Evolutionary conservation across 2,113 vertebrate species (phyloP).

Genomic region (Oryzias melastigma): DNA sequence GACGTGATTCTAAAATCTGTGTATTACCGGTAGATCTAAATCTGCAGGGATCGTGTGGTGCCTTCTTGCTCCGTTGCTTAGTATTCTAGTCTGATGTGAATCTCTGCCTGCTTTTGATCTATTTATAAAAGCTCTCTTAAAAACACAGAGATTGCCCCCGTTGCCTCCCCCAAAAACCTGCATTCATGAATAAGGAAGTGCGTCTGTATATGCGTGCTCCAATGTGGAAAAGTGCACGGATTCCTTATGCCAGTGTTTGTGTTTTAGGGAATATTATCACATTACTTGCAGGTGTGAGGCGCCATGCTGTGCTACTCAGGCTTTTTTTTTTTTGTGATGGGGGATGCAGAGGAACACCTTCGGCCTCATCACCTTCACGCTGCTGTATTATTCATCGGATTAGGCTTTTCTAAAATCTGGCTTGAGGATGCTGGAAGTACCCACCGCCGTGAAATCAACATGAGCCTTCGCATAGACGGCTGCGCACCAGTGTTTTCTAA

Average conservation of each 20-base stretch:
- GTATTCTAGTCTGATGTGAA: slow-evolving; percentile 50
- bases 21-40: slow-evolving; percentile 22
- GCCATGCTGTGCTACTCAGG: slow-evolving; percentile 11
- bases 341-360: slow-evolving; percentile 7
- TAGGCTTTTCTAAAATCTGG: slow-evolving; percentile 34
- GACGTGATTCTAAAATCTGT: slow-evolving; percentile 11
- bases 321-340: not conserved
- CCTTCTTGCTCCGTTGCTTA: slow-evolving; percentile 30
- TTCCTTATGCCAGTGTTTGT: slow-evolving; percentile 16
- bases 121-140: slow-evolving; percentile 55
- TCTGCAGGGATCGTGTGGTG: slow-evolving; percentile 35
- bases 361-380: slow-evolving; percentile 21
- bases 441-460: slow-evolving; percentile 31
- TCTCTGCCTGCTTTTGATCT: slow-evolving; percentile 62
- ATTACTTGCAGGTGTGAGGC: not conserved
- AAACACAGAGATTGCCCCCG: slow-evolving; percentile 49
- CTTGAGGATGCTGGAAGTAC: slow-evolving; percentile 16
- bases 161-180: slow-evolving; percentile 38
- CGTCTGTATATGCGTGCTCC: slow-evolving; percentile 3
- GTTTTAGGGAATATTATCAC: not conserved
- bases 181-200: slow-evolving; percentile 32
- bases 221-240: not conserved
- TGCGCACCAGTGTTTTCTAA: slow-evolving; percentile 28
- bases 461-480: slow-evolving; percentile 12
- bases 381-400: slow-evolving; percentile 50